phyloP scores from a whole-genome alignment of 2,113 vertebrate species.

The Semnornis frantzii region DNA sequence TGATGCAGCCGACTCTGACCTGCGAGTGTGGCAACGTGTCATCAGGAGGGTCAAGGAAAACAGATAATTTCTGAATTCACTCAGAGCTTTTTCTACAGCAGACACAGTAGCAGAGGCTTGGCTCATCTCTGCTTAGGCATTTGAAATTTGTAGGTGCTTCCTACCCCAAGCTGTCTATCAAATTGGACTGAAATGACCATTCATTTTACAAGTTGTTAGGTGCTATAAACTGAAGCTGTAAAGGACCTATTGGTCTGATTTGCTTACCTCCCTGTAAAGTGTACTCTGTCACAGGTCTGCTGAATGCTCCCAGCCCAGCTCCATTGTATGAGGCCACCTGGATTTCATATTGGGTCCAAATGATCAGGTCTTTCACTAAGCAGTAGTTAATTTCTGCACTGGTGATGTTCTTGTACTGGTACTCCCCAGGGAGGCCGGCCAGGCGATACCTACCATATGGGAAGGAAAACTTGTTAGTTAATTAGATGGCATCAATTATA shows the following conservation, averaged over 20 bases:
- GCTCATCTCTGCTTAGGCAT: neutral
- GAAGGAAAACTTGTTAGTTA: slow-evolving; percentile 4
- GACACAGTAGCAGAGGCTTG: neutral
- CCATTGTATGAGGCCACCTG: slow-evolving; percentile 95
- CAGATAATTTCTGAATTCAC: neutral
- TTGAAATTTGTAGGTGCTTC: neutral
- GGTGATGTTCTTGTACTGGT: slow-evolving; percentile 94
- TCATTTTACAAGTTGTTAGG: neutral
- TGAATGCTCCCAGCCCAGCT: slow-evolving; percentile 91
- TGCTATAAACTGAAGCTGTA: neutral
- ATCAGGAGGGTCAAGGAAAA: neutral
- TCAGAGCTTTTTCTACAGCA: neutral
- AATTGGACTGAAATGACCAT: neutral
- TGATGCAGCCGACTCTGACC: neutral
- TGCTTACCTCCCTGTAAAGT: slow-evolving; percentile 94
- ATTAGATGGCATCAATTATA: neutral
- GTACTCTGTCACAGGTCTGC: slow-evolving; percentile 89
- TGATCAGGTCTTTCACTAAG: slow-evolving; percentile 92
- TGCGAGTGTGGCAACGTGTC: neutral
- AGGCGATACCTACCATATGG: slow-evolving; percentile 86
- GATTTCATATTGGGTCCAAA: slow-evolving; percentile 98
- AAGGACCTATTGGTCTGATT: neutral
- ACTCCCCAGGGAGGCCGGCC: slow-evolving; percentile 90
- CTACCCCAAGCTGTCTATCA: neutral
- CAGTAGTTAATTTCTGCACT: slow-evolving; percentile 96